Percentiles rank a stretch among this genome's conserved stretches.
phyloP scores from a whole-genome alignment of 2,797 vertebrate genomes.

The Dallia pectoralis region DNA sequence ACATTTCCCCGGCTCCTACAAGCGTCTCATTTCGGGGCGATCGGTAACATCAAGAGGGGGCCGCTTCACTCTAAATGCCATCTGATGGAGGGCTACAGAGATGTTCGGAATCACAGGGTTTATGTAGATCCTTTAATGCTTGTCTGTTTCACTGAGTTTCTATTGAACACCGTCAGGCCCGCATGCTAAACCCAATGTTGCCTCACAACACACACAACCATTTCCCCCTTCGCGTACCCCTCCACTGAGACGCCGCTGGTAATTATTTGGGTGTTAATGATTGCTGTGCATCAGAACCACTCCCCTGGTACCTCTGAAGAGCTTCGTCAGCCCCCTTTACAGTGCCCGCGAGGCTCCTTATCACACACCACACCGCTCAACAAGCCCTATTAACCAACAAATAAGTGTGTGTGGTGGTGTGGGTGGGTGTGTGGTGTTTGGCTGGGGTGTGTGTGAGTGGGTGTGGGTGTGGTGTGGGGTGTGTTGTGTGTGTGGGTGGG shows the following conservation, averaged over 20 bases:
- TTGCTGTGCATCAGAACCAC: constrained; percentile 78
- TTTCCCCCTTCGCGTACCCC: constrained; percentile 20
- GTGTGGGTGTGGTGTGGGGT: no score
- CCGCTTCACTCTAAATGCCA: no score
- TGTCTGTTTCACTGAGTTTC: no score
- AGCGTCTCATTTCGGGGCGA: not conserved
- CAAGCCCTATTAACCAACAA: constrained; percentile 84
- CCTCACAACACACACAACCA: constrained; percentile 19
- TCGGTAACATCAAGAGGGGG: not conserved
- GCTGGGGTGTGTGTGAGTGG: no score
- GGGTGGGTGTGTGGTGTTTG: no score
- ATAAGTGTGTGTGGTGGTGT: constrained; percentile 59
- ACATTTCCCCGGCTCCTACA: not conserved
- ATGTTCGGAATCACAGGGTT: not conserved
- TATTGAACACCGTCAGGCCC: no score
- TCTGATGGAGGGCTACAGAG: not conserved
- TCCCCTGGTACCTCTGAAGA: constrained; percentile 85
- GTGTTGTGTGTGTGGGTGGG: no score
- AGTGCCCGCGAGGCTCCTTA: constrained; percentile 75
- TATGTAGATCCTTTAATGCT: no score
- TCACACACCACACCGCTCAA: constrained; percentile 75
- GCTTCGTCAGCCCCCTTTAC: constrained; percentile 75
- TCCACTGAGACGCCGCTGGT: constrained; percentile 81
- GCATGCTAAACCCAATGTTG: no score
- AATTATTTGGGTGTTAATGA: constrained; percentile 92